Base-by-base conservation (phyloP, 1,140 invertebrate species). In the Lepidurus packardi region DNA sequence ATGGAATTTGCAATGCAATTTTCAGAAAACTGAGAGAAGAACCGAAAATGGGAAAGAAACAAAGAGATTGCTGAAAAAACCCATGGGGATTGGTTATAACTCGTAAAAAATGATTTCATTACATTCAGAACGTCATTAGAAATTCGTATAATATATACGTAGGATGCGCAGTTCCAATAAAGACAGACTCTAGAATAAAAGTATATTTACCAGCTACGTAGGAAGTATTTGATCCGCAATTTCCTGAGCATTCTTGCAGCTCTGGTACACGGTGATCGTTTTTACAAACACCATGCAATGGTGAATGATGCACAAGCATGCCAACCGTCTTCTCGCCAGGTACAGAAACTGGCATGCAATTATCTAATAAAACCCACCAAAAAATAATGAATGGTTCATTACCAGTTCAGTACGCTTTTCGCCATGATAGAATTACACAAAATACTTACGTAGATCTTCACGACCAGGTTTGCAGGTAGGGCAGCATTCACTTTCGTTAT, bases 241-340 rank as follows among this genome's bases (percentile, higher is more conserved):
- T 78, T 43, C 83, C 83, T 11, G 77, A 78, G 73, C 83, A 84
- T 74, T 80, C 77, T 3, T 78, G 82, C 9, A 84, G 79, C n/a
- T 78, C 80, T 21, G 47, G 24, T 13, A 84, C 77, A 11, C 78
- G 80, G 1, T 82, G 76, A 6, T 79, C 78, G 74, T 84, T 84
- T 10, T 77, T 78, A 77, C 83, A 84, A 11, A 78, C 78, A 34
- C 83, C 83, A 65, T 81, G 80, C 4, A 78, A 74, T 42, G 78
- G 34, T 9, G 81, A 80, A 7, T 80, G 43, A 16, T 81, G 80
- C 3, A 75, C 44, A 76, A 83, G 81, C 11, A 81, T 77, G 25
- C 81, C 82, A 5, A 82, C 75, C 4, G 82, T 83, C 76, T 83
- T 81, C 24, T 78, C 53, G 8, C 77, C 45, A 16, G 81, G 76